A percentile compares a stretch with the other conserved stretches of the same genome.
These are phyloP conservation scores for Amniataba percoides DNA, from an alignment of 2,797 vertebrate genomes.

Conservation along the genomic window DNA sequence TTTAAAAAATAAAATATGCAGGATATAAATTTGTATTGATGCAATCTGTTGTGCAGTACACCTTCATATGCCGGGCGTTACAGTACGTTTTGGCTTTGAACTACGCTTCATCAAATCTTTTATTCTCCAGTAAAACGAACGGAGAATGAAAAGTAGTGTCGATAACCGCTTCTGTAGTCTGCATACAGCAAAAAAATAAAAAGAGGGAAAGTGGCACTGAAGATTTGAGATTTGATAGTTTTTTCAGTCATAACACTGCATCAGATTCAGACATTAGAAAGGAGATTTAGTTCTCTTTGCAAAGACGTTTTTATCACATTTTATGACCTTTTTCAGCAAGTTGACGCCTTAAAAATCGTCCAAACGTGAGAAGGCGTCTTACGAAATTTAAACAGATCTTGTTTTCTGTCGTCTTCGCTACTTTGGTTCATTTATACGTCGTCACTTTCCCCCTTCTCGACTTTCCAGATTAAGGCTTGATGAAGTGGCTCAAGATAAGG, in stretches of 20 bases:
- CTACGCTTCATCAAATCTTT: conserved; percentile 71
- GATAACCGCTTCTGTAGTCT: conserved; percentile 21
- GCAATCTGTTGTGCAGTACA: conserved; percentile 75
- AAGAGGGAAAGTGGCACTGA: conserved; percentile 16
- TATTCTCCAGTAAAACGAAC: conserved; percentile 68
- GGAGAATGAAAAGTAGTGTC: conserved; percentile 59
- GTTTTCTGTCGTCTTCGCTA: conserved; percentile 1
- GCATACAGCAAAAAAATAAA: conserved; percentile 10
- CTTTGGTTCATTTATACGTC: conserved; percentile 8
- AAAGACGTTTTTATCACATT: conserved; percentile 20
- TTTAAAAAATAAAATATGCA: conserved; percentile 44
- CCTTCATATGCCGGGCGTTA: conserved; percentile 83
- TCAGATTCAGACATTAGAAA: conserved; percentile 76
- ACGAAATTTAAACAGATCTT: conserved; percentile 1
- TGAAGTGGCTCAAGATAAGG: conserved; percentile 67
- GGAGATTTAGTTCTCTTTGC: conserved; percentile 21
- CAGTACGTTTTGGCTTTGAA: conserved; percentile 86
- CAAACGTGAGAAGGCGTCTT: neutral
- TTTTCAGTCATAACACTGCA: conserved; percentile 82
- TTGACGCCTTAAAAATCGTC: neutral
- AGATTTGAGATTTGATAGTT: conserved; percentile 23
- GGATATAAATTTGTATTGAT: conserved; percentile 74
- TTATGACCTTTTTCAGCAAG: conserved; percentile 43
- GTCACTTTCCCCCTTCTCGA: neutral
- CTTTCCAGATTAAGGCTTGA: conserved; percentile 65